These are phyloP conservation scores for Stegophylla sp. DNA, from an alignment of 2,888 invertebrate genomes.

Conservation along the genomic window DNA sequence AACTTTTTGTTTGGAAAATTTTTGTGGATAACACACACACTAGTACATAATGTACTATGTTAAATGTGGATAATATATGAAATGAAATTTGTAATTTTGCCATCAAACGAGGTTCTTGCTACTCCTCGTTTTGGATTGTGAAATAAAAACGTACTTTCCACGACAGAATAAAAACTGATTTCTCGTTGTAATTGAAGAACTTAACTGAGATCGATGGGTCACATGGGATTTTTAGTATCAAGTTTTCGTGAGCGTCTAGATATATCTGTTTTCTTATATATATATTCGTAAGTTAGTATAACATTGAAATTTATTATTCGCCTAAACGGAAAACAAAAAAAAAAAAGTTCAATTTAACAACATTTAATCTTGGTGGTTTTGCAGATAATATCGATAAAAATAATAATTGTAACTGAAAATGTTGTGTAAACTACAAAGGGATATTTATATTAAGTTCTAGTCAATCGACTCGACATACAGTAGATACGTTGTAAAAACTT, in stretches of 20 bases:
- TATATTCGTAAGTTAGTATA: neutral
- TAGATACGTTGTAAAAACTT: no score
- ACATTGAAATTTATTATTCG: conserved; percentile 19
- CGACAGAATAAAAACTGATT: conserved; percentile 10
- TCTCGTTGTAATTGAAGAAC: neutral
- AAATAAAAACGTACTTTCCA: neutral
- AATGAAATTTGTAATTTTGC: neutral
- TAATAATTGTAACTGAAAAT: no score
- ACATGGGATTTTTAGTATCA: conserved; percentile 10
- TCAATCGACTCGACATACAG: no score
- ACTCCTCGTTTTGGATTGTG: neutral
- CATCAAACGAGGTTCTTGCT: neutral
- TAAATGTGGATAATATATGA: no score
- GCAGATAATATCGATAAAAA: no score
- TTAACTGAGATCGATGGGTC: conserved; percentile 12
- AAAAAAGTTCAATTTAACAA: no score
- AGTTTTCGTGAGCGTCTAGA: neutral
- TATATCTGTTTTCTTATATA: neutral
- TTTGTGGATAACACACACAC: no score
- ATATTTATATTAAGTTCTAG: no score
- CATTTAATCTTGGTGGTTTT: no score
- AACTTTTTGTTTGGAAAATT: no score
- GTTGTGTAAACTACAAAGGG: no score
- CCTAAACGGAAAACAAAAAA: neutral
- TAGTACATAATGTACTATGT: no score